phyloP scores from a whole-genome alignment of 2,888 invertebrate species.

The Apomyelois bistriatella region DNA sequence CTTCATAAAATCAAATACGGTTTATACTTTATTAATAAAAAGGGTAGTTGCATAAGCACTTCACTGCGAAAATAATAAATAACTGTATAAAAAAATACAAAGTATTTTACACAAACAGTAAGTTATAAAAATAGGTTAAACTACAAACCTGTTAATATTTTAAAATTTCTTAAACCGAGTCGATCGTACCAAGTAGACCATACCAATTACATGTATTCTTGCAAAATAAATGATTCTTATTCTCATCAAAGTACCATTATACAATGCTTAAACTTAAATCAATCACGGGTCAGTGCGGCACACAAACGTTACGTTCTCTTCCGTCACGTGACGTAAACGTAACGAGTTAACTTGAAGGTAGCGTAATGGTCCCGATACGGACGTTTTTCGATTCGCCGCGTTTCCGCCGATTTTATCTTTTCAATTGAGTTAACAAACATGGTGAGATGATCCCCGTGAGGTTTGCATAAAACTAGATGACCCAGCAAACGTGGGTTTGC shows the following conservation, averaged over 20 bases:
- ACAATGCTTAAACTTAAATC: not conserved
- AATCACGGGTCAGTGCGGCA: not conserved
- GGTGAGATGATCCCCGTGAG: not conserved
- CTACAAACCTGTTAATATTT: too few relatives aligned
- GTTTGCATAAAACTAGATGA: not conserved
- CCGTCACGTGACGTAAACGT: conserved; percentile 2
- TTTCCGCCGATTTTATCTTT: conserved; percentile 3
- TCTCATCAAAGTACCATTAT: not conserved
- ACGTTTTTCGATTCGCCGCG: not conserved
- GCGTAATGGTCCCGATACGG: not conserved
- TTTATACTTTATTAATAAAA: too few relatives aligned
- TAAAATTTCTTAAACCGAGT: too few relatives aligned
- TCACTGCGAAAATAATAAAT: too few relatives aligned
- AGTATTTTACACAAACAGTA: too few relatives aligned
- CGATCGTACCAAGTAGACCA: too few relatives aligned
- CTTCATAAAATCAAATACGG: not conserved
- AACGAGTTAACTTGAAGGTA: not conserved
- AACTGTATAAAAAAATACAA: too few relatives aligned
- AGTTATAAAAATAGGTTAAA: too few relatives aligned
- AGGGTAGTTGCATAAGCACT: too few relatives aligned
- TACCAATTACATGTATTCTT: too few relatives aligned
- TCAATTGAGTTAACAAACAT: not conserved
- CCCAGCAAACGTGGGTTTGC: too few relatives aligned
- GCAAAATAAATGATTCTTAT: not conserved
- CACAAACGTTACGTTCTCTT: not conserved